Percentiles rank a stretch among this genome's conserved stretches.
Evolutionary conservation across 1,140 invertebrate species (phyloP).

Genomic region (Hycleus phaleratus): DNA sequence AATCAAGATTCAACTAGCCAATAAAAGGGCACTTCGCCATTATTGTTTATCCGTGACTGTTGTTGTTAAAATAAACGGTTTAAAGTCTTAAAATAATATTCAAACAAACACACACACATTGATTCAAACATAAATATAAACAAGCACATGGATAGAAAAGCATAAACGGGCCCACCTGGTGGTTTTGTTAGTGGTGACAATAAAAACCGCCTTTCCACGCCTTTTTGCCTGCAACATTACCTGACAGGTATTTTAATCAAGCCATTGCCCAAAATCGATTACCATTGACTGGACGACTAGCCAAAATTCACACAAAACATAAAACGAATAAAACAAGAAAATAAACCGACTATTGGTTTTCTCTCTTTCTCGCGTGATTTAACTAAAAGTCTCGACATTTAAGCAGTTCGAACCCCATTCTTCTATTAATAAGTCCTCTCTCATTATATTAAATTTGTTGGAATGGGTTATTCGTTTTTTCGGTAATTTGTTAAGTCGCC

Average conservation of each 20-base stretch:
- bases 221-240: background rate
- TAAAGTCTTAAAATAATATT: too few species aligned
- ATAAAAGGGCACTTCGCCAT: too few species aligned
- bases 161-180: background rate
- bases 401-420: background rate
- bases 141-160: background rate
- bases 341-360: background rate
- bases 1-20: too few species aligned
- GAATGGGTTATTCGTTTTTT: conserved; percentile 11
- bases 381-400: background rate
- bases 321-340: too few species aligned
- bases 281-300: background rate
- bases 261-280: background rate
- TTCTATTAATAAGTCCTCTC: conserved; percentile 10
- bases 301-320: background rate
- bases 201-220: conserved; percentile 4
- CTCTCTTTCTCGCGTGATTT: background rate
- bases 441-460: conserved; percentile 12
- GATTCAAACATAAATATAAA: background rate
- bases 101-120: too few species aligned
- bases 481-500: conserved; percentile 12
- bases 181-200: background rate
- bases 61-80: too few species aligned
- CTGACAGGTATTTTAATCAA: background rate
- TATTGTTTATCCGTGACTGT: too few species aligned